These are phyloP conservation scores for Diarsia dahlii DNA, from an alignment of 2,888 invertebrate species.

Conservation along the genomic window DNA sequence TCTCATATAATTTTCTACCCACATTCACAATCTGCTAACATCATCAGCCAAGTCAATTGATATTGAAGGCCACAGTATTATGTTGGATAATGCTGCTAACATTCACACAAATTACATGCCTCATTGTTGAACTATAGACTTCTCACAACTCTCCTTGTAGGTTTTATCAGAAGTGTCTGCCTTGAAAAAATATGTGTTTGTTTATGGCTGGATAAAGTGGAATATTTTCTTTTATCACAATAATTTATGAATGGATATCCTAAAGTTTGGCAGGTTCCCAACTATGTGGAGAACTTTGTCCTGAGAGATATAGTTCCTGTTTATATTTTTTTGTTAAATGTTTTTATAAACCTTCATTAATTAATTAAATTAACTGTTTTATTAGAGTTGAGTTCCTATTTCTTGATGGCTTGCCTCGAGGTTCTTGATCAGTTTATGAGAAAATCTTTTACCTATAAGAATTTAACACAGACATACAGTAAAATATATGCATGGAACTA, in stretches of 20 bases:
- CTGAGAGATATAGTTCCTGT: slow-evolving; percentile 40
- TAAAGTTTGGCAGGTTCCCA: slow-evolving; percentile 48
- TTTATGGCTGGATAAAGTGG: slow-evolving; percentile 25
- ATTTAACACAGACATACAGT: not conserved
- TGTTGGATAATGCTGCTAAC: slow-evolving; percentile 66
- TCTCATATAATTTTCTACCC: slow-evolving; percentile 44
- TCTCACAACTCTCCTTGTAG: slow-evolving; percentile 65
- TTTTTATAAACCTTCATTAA: not conserved
- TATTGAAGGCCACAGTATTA: slow-evolving; percentile 71
- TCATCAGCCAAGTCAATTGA: slow-evolving; percentile 65
- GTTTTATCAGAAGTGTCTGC: slow-evolving; percentile 60
- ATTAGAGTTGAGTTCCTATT: not conserved
- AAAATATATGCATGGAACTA: not conserved
- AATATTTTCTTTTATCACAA: slow-evolving; percentile 31
- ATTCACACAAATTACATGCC: slow-evolving; percentile 67
- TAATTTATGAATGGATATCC: slow-evolving; percentile 43
- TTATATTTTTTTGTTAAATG: slow-evolving; percentile 10
- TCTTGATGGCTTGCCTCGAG: not conserved
- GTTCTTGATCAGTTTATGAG: not conserved
- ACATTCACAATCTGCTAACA: slow-evolving; percentile 45
- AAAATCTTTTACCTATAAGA: not conserved
- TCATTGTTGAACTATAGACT: slow-evolving; percentile 64
- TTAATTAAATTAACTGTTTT: not conserved
- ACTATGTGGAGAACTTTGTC: slow-evolving; percentile 31
- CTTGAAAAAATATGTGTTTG: slow-evolving; percentile 46